Evolutionary conservation across 2,888 invertebrate species (phyloP).

Genomic region (Carpatolechia fugitivella): DNA sequence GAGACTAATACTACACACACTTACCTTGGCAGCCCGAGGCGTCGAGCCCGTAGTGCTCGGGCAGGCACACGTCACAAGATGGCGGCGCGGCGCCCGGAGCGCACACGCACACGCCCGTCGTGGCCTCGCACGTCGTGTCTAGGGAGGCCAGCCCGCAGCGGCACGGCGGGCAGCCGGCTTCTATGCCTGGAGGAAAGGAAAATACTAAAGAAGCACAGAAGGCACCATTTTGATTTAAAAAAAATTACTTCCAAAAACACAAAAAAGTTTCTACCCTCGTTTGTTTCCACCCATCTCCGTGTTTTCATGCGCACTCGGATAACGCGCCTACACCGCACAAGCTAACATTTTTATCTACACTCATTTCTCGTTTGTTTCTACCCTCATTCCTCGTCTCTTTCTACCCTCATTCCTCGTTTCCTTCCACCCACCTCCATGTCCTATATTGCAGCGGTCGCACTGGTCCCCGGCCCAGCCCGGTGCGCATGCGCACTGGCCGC

Average conservation of each 20-base stretch:
- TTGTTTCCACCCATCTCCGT: too few species aligned
- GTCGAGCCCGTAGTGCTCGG: conserved; percentile 85
- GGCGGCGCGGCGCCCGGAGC: conserved; percentile 88
- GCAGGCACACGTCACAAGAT: conserved; percentile 85
- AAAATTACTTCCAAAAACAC: too few species aligned
- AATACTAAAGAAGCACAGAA: too few species aligned
- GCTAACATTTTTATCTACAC: too few species aligned
- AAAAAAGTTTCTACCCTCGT: too few species aligned
- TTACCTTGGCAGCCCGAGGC: conserved; percentile 83
- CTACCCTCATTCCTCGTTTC: background rate
- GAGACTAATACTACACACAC: too few species aligned
- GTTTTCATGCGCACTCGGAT: too few species aligned
- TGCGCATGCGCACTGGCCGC: conserved; percentile 88
- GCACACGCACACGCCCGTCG: conserved; percentile 89
- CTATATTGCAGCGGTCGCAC: conserved; percentile 82
- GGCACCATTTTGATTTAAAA: too few species aligned
- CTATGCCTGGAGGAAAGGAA: too few species aligned
- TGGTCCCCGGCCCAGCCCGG: conserved; percentile 84
- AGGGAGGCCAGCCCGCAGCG: conserved; percentile 87
- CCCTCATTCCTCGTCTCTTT: too few species aligned
- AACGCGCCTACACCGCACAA: too few species aligned
- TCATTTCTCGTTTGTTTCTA: too few species aligned
- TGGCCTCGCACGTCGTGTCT: conserved; percentile 84
- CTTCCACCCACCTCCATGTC: conserved; percentile 19
- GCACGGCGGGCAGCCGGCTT: conserved; percentile 89